Base-by-base conservation (phyloP, 2,888 invertebrate genomes). In the Abscondita cerata region DNA sequence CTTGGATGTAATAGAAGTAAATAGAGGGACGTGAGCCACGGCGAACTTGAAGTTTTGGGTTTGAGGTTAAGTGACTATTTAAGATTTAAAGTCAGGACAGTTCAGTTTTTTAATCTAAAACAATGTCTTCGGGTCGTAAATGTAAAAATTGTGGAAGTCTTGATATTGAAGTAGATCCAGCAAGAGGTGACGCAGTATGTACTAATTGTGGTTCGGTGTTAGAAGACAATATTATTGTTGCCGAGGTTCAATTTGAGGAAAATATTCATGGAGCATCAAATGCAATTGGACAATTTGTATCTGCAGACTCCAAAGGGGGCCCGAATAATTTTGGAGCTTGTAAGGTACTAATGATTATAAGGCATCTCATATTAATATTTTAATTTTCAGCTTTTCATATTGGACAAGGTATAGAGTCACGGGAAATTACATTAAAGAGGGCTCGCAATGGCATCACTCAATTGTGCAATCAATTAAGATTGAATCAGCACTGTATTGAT, bases 241-340 rank as follows among this genome's bases (percentile, higher is more conserved):
- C 95, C 1, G 98, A 98, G 80, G 90, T 98, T 18, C 95, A 96
- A 79, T 99, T 98, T 76, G 93, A 95, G 80, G 98, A 99, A 79
- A 91, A 91, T 76, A 89, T 92, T 6, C 91, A 90, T 76, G 98
- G 98, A 19, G 92, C 91, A 8, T 87, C 90, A 50, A 90, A 91
- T 62, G 93, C 95, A 12, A 88, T 97, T 67, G 98, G 98, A 20
- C 96, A 96, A 78, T 97, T 96, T 82, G 96, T 96, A 0, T 91
- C 95, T 2, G 89, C 90, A 1, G 96, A 96, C 71, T 92, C 95
- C 65, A 89, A 91, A 75, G 93, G 94, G 53, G 92, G 93, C 61
- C 90, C 90, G 47, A 89, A 90, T 12, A 90, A 91, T 44, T 92
- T 93, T 78, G 92, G 93, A 52, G 87, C 88, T 76, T 86, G 89